These are phyloP conservation scores for Beaufortia kweichowensis DNA, from an alignment of 2,113 vertebrate genomes.

Conservation along the genomic window DNA sequence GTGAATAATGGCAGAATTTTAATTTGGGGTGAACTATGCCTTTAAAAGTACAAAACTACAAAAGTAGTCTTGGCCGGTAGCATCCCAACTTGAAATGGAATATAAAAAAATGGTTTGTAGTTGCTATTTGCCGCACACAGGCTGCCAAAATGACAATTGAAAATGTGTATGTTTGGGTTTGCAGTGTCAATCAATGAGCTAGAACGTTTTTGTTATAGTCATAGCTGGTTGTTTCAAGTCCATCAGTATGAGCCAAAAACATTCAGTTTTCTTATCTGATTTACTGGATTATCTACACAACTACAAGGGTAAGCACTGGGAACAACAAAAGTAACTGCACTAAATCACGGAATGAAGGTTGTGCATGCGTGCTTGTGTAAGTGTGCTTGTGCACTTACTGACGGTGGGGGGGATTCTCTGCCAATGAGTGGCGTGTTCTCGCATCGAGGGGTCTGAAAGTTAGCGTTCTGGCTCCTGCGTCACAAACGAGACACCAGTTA, in stretches of 20 bases:
- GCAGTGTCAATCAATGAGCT: not conserved
- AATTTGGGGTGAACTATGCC: not conserved
- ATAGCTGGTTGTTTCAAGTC: not conserved
- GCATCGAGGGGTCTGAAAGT: slow-evolving; percentile 97
- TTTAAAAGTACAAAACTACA: no score
- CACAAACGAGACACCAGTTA: slow-evolving; percentile 48
- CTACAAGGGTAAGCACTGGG: not conserved
- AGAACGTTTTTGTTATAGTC: not conserved
- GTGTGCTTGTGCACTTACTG: slow-evolving; percentile 80
- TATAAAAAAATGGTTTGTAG: not conserved
- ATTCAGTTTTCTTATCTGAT: not conserved
- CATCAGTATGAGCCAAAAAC: not conserved
- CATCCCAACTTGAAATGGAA: not conserved
- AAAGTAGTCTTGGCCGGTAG: not conserved
- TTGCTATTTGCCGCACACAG: slow-evolving; percentile 13
- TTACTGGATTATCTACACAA: not conserved
- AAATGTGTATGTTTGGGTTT: not conserved
- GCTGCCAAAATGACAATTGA: slow-evolving; percentile 56
- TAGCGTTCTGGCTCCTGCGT: slow-evolving; percentile 95
- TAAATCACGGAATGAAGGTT: not conserved
- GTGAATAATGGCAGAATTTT: not conserved
- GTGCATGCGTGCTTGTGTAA: slow-evolving; percentile 29
- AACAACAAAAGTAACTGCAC: slow-evolving; percentile 6
- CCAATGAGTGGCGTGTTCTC: slow-evolving; percentile 99
- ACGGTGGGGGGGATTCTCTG: slow-evolving; percentile 96